phyloP scores from a whole-genome alignment of 2,888 invertebrate species.

The Asteroscopus sphinx region DNA sequence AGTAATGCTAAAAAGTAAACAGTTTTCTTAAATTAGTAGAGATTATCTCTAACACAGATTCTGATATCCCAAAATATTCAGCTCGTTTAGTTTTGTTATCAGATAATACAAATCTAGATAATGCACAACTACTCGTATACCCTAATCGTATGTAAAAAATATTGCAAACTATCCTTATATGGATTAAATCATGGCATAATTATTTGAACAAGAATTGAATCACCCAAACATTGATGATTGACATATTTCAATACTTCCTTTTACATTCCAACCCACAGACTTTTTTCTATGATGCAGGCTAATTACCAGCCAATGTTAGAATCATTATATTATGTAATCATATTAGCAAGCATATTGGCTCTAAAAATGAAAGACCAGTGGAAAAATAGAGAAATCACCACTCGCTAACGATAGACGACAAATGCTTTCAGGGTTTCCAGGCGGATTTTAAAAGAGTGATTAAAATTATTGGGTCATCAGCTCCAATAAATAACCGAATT shows the following conservation, averaged over 20 bases:
- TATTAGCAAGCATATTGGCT: too few species aligned
- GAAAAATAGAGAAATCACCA: too few species aligned
- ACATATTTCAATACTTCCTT: conserved; percentile 25
- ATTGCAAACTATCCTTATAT: background rate
- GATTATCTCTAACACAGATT: conserved; percentile 23
- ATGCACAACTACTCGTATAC: too few species aligned
- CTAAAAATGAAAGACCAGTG: too few species aligned
- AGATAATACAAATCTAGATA: too few species aligned
- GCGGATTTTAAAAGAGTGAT: too few species aligned
- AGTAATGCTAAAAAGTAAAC: background rate
- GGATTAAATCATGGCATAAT: conserved; percentile 1
- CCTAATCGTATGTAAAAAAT: too few species aligned
- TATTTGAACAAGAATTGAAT: background rate
- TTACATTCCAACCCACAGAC: conserved; percentile 16
- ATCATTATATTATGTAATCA: too few species aligned
- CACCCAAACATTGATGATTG: conserved; percentile 15
- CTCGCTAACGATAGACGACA: too few species aligned
- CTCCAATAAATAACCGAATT: background rate
- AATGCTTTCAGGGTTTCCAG: too few species aligned
- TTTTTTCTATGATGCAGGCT: background rate
- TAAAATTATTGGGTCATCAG: too few species aligned
- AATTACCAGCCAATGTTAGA: too few species aligned
- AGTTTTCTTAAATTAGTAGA: conserved; percentile 7
- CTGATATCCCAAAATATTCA: conserved; percentile 1
- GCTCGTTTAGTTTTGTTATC: conserved; percentile 8